These are phyloP conservation scores for Andrena chrysosceles DNA, from an alignment of 2,888 invertebrate species.

Conservation along the genomic window DNA sequence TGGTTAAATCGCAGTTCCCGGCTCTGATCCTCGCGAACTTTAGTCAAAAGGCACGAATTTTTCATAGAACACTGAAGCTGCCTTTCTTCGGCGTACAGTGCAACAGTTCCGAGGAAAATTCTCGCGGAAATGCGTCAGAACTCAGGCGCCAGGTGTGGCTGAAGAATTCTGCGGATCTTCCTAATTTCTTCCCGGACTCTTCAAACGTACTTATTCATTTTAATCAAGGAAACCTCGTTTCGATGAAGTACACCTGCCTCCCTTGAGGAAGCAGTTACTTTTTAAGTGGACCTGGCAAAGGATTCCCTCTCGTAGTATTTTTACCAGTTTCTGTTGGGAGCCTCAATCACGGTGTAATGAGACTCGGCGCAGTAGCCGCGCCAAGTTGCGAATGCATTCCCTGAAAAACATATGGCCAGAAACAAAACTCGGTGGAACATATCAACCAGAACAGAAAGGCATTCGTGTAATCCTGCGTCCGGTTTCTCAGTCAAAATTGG, in stretches of 20 bases:
- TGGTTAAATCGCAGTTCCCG: conserved; percentile 1
- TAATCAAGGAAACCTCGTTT: conserved; percentile 1
- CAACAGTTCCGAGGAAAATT: neutral
- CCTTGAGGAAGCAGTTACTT: neutral
- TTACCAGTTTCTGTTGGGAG: neutral
- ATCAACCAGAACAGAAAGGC: neutral
- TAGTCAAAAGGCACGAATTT: neutral
- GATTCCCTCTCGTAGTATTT: neutral
- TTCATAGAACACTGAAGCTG: too few relatives aligned
- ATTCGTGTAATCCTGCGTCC: conserved; percentile 2
- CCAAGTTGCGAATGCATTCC: neutral
- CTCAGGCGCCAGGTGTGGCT: conserved; percentile 16
- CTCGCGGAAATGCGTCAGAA: neutral
- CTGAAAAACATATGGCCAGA: neutral
- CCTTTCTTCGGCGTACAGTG: neutral
- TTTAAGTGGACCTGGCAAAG: neutral
- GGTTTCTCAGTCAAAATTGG: conserved; percentile 57
- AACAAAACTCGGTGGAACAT: conserved; percentile 25
- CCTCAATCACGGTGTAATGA: too few relatives aligned
- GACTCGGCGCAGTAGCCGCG: too few relatives aligned
- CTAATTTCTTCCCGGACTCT: conserved; percentile 5
- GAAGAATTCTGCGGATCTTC: conserved; percentile 6
- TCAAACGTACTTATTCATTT: conserved; percentile 8
- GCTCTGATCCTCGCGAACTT: neutral
- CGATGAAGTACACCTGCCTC: neutral